Conservation (phyloP, 2,113 vertebrate species). For the Rhynchomys soricoides region DNA sequence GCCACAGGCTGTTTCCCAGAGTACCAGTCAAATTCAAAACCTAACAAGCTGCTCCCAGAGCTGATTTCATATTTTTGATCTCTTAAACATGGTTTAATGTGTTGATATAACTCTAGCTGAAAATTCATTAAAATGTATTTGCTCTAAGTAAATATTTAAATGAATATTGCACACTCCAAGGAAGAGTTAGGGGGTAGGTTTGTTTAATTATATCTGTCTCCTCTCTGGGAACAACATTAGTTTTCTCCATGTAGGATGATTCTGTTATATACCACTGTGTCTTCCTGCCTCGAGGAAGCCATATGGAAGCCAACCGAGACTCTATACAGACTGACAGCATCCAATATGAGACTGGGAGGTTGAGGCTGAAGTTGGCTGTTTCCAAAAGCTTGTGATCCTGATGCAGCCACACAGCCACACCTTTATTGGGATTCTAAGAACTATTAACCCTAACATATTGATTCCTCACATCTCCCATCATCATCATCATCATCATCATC, state of each 20-base stretch:
- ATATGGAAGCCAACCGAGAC: accelerated
- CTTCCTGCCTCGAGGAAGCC: background rate
- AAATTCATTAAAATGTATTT: constrained; percentile 77
- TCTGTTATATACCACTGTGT: background rate
- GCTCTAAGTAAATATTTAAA: constrained; percentile 79
- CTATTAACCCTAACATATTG: accelerated
- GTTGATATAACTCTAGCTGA: constrained; percentile 74
- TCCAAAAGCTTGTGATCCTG: accelerated
- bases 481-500: too few relatives aligned
- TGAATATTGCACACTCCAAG: constrained; percentile 37
- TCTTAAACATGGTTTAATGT: constrained; percentile 67
- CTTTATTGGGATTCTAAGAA: background rate
- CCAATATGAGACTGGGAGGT: accelerated
- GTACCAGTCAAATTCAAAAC: background rate
- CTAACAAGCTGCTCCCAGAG: background rate
- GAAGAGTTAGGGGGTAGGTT: background rate
- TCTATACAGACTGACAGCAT: accelerated
- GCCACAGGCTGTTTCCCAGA: background rate
- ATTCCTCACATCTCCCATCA: too few relatives aligned
- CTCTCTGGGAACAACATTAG: background rate
- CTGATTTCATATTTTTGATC: constrained; percentile 30
- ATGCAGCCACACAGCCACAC: too few relatives aligned
- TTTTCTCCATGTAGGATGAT: background rate
- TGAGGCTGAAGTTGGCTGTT: background rate
- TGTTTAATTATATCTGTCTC: background rate